Conservation (phyloP, 2,113 vertebrate species). For the Sminthopsis crassicaudata region DNA sequence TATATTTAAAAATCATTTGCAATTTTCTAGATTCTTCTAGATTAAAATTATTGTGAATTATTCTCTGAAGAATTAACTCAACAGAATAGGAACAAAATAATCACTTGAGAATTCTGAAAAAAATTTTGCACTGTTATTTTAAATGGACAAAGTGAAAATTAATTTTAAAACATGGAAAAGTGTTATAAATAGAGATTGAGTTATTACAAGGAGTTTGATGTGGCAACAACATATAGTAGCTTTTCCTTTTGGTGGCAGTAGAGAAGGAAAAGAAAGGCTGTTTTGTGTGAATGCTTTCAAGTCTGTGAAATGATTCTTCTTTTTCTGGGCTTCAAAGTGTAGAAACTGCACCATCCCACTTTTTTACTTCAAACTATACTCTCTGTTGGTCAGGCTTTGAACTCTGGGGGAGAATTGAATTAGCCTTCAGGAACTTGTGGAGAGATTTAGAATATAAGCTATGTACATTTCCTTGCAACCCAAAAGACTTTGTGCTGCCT, state of each 20-base stretch:
- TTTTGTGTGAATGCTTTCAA: constrained; percentile 72
- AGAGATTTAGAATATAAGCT: constrained; percentile 77
- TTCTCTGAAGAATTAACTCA: not conserved
- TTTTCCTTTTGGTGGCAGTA: constrained; percentile 68
- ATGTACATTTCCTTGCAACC: constrained; percentile 79
- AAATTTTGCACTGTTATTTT: constrained; percentile 17
- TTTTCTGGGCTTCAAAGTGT: constrained; percentile 83
- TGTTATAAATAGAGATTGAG: constrained; percentile 66
- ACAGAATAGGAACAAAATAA: not conserved
- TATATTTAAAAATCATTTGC: not conserved
- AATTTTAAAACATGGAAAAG: constrained; percentile 6
- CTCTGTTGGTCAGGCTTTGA: constrained; percentile 82
- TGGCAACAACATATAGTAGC: constrained; percentile 70
- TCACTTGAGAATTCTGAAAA: constrained; percentile 16
- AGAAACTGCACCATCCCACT: constrained; percentile 77
- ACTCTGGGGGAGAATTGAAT: constrained; percentile 80
- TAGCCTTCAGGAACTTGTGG: constrained; percentile 74
- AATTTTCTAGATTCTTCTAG: constrained; percentile 39
- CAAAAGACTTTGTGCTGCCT: constrained; percentile 69
- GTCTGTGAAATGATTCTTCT: constrained; percentile 81
- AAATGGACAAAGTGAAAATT: constrained; percentile 32
- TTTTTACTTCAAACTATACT: constrained; percentile 84
- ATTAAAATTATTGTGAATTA: constrained; percentile 38
- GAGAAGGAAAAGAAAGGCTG: constrained; percentile 49
- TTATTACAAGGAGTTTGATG: constrained; percentile 62